phyloP scores from a whole-genome alignment of 2,113 vertebrate genomes.

The Neolamprologus longior region DNA sequence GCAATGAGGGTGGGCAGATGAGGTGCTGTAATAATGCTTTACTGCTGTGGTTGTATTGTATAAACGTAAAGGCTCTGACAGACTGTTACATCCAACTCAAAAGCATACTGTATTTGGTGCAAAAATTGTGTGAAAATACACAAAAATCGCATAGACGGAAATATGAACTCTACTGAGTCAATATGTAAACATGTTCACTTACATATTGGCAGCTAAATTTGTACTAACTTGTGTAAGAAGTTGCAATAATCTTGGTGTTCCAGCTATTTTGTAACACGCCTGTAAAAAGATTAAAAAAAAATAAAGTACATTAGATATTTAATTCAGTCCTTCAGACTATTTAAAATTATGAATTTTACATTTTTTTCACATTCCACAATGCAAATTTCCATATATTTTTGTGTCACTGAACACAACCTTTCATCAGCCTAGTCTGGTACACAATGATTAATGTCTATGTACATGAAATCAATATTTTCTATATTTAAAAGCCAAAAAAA shows the following conservation, averaged over 20 bases:
- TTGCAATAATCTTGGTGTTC: not conserved
- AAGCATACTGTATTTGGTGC: not conserved
- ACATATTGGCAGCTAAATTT: not conserved
- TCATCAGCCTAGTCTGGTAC: not conserved
- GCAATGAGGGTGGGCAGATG: not conserved
- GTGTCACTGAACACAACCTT: not conserved
- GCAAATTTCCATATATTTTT: not conserved
- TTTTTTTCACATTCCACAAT: not conserved
- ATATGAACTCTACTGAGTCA: not conserved
- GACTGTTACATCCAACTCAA: not conserved
- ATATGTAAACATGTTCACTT: not conserved
- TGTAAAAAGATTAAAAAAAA: fast-evolving
- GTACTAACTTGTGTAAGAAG: not conserved
- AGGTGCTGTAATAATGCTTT: not conserved
- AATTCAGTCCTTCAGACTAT: not conserved
- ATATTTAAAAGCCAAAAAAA: not conserved
- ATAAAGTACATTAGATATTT: not conserved
- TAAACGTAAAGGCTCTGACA: not conserved
- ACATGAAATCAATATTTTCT: not conserved
- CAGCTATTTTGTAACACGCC: not conserved
- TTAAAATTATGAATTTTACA: not conserved
- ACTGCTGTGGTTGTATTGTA: not conserved
- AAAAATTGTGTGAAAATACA: not conserved
- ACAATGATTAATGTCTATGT: not conserved
- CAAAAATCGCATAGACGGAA: not conserved